A percentile compares a stretch with the other conserved stretches of the same genome.
These are phyloP conservation scores for Eupeodes corollae DNA, from an alignment of 1,140 invertebrate species.

Conservation along the genomic window DNA sequence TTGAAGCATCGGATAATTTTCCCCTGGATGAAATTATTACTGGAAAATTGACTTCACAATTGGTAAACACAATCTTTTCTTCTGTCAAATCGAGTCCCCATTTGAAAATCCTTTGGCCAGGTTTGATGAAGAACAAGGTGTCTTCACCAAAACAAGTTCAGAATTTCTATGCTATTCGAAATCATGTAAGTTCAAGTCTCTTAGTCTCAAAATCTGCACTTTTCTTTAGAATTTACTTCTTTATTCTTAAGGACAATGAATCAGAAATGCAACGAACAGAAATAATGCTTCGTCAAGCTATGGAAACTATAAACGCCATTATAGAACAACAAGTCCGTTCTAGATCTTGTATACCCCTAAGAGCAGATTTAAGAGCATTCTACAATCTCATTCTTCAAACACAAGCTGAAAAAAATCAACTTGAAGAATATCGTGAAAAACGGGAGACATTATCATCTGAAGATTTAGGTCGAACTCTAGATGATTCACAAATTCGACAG, in stretches of 20 bases:
- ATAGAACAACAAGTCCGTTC: constrained; percentile 22
- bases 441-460: constrained; percentile 8
- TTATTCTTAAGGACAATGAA: background rate
- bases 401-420: constrained; percentile 13
- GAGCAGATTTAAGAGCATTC: constrained; percentile 22
- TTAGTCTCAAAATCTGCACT: constrained; percentile 1
- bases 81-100: constrained; percentile 2
- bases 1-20: background rate
- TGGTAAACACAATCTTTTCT: constrained; percentile 6
- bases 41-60: constrained; percentile 4
- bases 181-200: background rate
- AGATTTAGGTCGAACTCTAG: constrained; percentile 11
- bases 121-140: constrained; percentile 1
- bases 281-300: constrained; percentile 16
- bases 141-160: background rate
- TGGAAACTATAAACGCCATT: constrained; percentile 21
- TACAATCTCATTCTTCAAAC: constrained; percentile 21
- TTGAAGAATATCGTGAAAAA: constrained; percentile 14
- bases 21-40: background rate
- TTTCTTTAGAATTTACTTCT: background rate
- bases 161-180: constrained; percentile 1
- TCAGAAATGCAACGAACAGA: constrained; percentile 13
- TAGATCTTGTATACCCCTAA: constrained; percentile 18
- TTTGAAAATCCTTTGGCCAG: constrained; percentile 6
- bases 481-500: constrained; percentile 15